Conservation (phyloP, 1,140 invertebrate genomes). For the Drosophila tropicalis region DNA sequence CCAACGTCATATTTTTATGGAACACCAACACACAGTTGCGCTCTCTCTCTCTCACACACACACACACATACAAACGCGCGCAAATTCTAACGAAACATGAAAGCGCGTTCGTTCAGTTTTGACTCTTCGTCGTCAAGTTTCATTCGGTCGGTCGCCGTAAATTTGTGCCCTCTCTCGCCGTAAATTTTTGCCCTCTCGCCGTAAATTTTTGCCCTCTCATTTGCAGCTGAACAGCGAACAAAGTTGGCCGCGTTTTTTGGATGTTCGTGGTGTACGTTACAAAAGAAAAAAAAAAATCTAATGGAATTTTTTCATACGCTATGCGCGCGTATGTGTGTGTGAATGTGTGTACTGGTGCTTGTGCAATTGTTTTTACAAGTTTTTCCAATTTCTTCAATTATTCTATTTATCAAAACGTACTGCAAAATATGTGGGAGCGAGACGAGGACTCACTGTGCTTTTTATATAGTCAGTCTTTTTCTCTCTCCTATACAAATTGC, state of each 20-base stretch:
- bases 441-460: slow-evolving; percentile 83
- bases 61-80: slow-evolving; percentile 32
- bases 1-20: slow-evolving; percentile 78
- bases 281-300: slow-evolving; percentile 58
- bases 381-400: slow-evolving; percentile 47
- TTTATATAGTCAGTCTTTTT: slow-evolving; percentile 83
- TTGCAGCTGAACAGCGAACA: slow-evolving; percentile 76
- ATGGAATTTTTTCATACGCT: slow-evolving; percentile 69
- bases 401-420: slow-evolving; percentile 63
- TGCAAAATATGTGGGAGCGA: slow-evolving; percentile 84
- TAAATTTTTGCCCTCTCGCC: too few species aligned
- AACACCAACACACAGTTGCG: slow-evolving; percentile 43
- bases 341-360: slow-evolving; percentile 30
- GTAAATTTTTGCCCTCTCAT: too few species aligned
- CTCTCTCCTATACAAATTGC: slow-evolving; percentile 84
- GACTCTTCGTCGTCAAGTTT: slow-evolving; percentile 67
- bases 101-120: slow-evolving; percentile 60
- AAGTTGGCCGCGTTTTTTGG: slow-evolving; percentile 75
- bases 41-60: too few species aligned
- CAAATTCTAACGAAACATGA: slow-evolving; percentile 68
- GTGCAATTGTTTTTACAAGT: slow-evolving; percentile 61
- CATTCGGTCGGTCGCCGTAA: slow-evolving; percentile 64
- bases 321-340: slow-evolving; percentile 10
- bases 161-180: too few species aligned
- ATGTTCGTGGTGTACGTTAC: slow-evolving; percentile 33